A percentile compares a stretch with the other conserved stretches of the same genome.
Conservation (phyloP, 2,888 invertebrate species). For the Trachelus iudaicus region DNA sequence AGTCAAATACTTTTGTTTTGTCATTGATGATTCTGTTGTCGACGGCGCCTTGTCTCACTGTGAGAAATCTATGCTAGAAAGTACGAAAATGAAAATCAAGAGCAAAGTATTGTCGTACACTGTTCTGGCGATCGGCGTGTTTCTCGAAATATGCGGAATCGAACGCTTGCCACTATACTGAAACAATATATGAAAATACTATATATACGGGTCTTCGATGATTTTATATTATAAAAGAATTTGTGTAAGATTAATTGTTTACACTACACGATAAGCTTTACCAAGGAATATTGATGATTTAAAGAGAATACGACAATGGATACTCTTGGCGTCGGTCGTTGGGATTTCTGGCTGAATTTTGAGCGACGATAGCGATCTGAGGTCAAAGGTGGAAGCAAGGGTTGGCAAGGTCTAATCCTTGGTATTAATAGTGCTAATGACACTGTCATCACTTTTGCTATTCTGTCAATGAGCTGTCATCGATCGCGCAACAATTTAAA, state of each 20-base stretch:
- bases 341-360: not conserved
- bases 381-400: not conserved
- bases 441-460: not conserved
- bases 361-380: not conserved
- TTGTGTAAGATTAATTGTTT: constrained; percentile 6
- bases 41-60: not conserved
- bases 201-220: constrained; percentile 17
- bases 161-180: not conserved
- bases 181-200: not conserved
- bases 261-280: not conserved
- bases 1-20: no score
- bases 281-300: not conserved
- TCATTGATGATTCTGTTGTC: not conserved
- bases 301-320: not conserved
- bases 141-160: not conserved
- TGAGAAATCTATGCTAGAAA: not conserved
- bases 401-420: not conserved
- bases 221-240: constrained; percentile 12
- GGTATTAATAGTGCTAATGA: not conserved
- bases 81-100: not conserved
- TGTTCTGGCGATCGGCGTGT: not conserved
- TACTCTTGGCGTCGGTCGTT: not conserved
- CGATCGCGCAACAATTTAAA: not conserved
- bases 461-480: not conserved
- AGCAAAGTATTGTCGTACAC: not conserved